Evolutionary conservation across 2,113 vertebrate species (phyloP).

Genomic region (Cygnus atratus): DNA sequence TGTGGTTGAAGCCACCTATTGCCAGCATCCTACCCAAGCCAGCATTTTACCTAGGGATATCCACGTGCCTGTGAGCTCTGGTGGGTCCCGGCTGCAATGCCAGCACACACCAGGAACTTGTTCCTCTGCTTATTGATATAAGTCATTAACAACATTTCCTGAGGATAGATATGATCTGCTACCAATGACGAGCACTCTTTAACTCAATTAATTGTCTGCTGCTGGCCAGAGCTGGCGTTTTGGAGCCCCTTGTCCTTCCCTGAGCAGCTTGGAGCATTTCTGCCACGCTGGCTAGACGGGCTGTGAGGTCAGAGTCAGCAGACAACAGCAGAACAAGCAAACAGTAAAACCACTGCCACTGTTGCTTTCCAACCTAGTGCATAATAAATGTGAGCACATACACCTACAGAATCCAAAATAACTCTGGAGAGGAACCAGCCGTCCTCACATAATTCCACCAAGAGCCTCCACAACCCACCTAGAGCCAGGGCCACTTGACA

Average conservation of each 20-base stretch:
- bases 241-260: not conserved
- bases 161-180: not conserved
- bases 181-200: not conserved
- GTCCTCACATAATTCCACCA: not conserved
- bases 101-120: rapidly evolving
- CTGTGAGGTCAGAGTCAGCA: not conserved
- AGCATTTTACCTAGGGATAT: not conserved
- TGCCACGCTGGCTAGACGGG: not conserved
- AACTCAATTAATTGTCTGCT: no score
- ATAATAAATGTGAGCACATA: not conserved
- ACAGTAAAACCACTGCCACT: not conserved
- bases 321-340: not conserved
- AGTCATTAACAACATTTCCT: not conserved
- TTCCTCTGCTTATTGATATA: not conserved
- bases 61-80: not conserved
- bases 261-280: not conserved
- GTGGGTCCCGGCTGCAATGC: not conserved
- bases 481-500: not conserved
- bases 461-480: not conserved
- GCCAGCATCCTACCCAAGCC: not conserved
- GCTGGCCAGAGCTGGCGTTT: not conserved
- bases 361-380: not conserved
- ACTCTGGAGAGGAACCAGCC: not conserved
- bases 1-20: not conserved
- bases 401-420: rapidly evolving